Evolutionary conservation across 2,113 vertebrate genomes (phyloP), one percentile per base, ranked within the genome.

Genomic region (Grantiella picta): DNA sequence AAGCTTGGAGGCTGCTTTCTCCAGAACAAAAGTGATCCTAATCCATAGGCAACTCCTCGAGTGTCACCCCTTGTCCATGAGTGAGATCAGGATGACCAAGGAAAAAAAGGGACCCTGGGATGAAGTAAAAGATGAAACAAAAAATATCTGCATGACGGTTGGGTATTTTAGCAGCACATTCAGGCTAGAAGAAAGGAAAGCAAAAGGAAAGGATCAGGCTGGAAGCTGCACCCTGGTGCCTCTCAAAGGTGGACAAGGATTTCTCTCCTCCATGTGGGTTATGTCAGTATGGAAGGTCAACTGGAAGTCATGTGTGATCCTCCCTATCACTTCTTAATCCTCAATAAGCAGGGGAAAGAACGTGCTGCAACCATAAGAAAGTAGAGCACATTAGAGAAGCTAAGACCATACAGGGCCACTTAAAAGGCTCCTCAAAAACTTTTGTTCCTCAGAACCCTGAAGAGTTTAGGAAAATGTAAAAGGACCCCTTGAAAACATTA

Each of bases 401-500:
- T 33, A 75, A 70, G 71, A 82, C 17, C 35, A 12, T 22, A 60
- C 90, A 80, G 50, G 12, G n/a, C 18, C 45, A 12, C n/a, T 54
- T 57, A 83, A 77, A 71, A 77, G 17, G 35, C 69, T 60, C 9
- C 52, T 81, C 61, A 63, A 36, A 90, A 64, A 25, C 38, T 29
- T 61, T 69, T 66, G 71, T 36, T 50, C n/a, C 52, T 47, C 17
- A 21, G 35, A 77, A 18, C 40, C 40, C 50, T 75, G 9, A 40
- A 29, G 42, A 73, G 66, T 71, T 91, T 65, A 73, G 23, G 78
- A 63, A 72, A 87, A 77, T 22, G 36, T 50, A 56, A 91, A 91
- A 88, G 57, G 78, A 80, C 11, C 36, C 75, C 82, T 80, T 78
- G 52, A 45, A 96, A 87, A 85, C 70, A 54, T 79, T 61, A 87